phyloP scores from a whole-genome alignment of 2,113 vertebrate species.

The Coturnix japonica region DNA sequence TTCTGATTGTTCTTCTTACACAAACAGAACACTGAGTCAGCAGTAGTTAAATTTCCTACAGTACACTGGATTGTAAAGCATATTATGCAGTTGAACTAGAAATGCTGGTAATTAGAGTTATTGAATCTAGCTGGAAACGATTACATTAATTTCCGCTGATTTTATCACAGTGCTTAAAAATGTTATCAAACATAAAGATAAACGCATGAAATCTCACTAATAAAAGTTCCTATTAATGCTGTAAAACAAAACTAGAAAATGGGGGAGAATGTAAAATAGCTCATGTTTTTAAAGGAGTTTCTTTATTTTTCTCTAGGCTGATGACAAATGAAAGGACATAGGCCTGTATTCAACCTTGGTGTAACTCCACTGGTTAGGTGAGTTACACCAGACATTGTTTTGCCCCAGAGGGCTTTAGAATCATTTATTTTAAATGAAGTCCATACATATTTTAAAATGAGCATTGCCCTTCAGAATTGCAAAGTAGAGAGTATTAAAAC shows the following conservation, averaged over 20 bases:
- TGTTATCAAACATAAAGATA: conserved; percentile 23
- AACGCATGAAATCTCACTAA: conserved; percentile 1
- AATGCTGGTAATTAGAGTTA: conserved; percentile 17
- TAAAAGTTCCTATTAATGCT: not conserved
- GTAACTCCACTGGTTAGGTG: not conserved
- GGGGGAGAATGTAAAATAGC: not conserved
- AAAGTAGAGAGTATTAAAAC: conserved; percentile 14
- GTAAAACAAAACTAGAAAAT: not conserved
- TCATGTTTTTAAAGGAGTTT: not conserved
- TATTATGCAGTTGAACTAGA: conserved; percentile 7
- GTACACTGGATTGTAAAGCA: not conserved
- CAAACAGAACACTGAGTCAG: conserved; percentile 27
- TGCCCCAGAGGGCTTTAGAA: conserved; percentile 22
- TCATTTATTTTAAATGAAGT: conserved; percentile 65
- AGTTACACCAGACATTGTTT: conserved; percentile 20
- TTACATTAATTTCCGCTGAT: not conserved
- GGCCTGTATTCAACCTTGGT: conserved; percentile 23
- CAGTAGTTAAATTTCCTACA: not conserved
- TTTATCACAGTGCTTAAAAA: conserved; percentile 24
- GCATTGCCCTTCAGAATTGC: conserved; percentile 56
- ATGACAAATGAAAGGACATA: not conserved
- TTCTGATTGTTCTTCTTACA: conserved; percentile 17
- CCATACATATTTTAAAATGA: conserved; percentile 68
- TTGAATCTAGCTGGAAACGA: conserved; percentile 39
- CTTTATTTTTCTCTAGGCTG: not conserved